Conservation (phyloP, 1,140 invertebrate species). For the Orussus abietinus region DNA sequence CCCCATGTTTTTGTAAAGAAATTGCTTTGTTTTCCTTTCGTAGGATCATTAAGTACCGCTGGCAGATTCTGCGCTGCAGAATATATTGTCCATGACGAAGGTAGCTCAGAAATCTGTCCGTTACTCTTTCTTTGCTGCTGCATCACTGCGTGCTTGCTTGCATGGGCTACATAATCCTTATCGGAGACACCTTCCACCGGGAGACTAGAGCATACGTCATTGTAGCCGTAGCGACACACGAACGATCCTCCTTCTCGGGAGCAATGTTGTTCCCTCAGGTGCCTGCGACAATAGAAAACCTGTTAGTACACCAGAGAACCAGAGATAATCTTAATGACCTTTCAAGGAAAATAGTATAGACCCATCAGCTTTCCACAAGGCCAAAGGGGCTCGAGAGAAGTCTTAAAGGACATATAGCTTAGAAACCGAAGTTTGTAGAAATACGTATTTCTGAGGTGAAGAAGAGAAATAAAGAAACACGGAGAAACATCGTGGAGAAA, state of each 20-base stretch:
- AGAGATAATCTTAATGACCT: too few relatives aligned
- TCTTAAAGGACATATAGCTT: too few relatives aligned
- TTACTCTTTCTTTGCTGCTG: constrained; percentile 52
- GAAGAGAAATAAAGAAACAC: too few relatives aligned
- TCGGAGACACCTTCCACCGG: constrained; percentile 86
- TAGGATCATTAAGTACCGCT: constrained; percentile 94
- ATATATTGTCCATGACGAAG: constrained; percentile 71
- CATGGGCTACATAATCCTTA: constrained; percentile 83
- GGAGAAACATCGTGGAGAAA: too few relatives aligned
- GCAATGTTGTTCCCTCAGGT: constrained; percentile 78
- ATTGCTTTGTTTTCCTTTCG: constrained; percentile 81
- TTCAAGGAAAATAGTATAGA: too few relatives aligned
- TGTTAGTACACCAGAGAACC: too few relatives aligned
- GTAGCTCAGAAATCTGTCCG: constrained; percentile 40
- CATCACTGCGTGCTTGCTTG: constrained; percentile 73
- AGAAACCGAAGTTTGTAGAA: too few relatives aligned
- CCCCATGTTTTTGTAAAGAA: constrained; percentile 99
- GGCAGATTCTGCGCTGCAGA: constrained; percentile 90
- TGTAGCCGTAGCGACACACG: constrained; percentile 85
- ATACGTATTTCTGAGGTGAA: too few relatives aligned
- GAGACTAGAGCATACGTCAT: constrained; percentile 79
- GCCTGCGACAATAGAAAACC: too few relatives aligned
- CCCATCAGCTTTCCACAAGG: too few relatives aligned
- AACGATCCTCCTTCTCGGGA: constrained; percentile 84
- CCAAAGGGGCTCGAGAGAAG: too few relatives aligned